Evolutionary conservation across 1,140 invertebrate species (phyloP).

Genomic region (Cyclina sinensis): DNA sequence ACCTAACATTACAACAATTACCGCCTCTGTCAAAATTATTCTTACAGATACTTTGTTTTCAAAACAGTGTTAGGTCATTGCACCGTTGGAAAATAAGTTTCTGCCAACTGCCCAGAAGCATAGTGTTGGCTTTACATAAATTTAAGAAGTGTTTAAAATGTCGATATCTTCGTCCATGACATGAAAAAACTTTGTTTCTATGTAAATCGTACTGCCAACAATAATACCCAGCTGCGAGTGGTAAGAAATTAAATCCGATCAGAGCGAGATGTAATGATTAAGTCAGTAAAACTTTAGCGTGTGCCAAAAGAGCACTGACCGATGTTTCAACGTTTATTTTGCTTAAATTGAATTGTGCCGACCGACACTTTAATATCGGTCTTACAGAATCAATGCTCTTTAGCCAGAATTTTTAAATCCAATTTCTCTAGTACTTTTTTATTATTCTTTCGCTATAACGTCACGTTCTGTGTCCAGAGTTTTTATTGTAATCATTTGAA

Average conservation of each 20-base stretch:
- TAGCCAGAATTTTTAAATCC: too few species aligned
- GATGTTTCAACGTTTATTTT: too few species aligned
- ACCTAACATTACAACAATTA: slow-evolving; percentile 20
- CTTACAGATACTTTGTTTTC: neutral
- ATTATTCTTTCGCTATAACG: too few species aligned
- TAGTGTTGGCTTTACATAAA: too few species aligned
- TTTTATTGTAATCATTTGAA: too few species aligned
- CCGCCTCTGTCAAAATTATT: neutral
- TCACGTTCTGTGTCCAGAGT: too few species aligned
- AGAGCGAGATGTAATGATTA: neutral
- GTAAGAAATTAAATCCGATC: slow-evolving; percentile 16
- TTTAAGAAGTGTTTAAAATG: too few species aligned
- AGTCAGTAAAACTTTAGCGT: neutral
- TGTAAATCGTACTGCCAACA: neutral
- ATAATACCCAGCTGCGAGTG: neutral
- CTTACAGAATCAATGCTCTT: too few species aligned
- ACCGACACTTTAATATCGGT: too few species aligned
- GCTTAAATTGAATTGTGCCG: too few species aligned
- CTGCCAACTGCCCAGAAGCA: neutral
- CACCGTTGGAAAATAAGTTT: neutral
- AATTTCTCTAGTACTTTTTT: too few species aligned
- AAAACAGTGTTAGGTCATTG: slow-evolving; percentile 22
- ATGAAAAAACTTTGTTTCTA: neutral
- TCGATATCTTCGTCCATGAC: too few species aligned
- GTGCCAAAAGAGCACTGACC: neutral